phyloP scores from a whole-genome alignment of 2,113 vertebrate species.

The Struthidea cinerea region DNA sequence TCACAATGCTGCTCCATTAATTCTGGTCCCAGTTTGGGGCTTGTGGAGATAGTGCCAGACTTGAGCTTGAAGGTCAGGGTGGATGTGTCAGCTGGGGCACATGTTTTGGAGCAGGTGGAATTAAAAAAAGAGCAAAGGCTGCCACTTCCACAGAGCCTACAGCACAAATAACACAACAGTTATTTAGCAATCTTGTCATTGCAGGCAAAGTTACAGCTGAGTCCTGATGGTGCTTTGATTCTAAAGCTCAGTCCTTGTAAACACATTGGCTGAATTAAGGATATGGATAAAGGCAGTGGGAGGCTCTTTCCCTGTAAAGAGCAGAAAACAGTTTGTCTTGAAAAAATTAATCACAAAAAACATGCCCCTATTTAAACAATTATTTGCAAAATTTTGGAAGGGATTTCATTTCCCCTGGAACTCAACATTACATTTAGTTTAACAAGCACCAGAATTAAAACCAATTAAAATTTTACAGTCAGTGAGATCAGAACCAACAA shows the following conservation, averaged over 20 bases:
- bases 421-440: constrained; percentile 45
- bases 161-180: not conserved
- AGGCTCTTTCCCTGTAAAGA: not conserved
- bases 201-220: constrained; percentile 1
- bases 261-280: not conserved
- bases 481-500: constrained; percentile 43
- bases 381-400: constrained; percentile 35
- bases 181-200: not conserved
- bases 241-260: not conserved
- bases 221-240: constrained; percentile 19
- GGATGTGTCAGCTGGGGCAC: not conserved
- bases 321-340: not conserved
- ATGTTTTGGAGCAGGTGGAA: not conserved
- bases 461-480: constrained; percentile 66
- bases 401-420: constrained; percentile 51
- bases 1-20: not conserved
- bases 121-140: not conserved
- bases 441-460: constrained; percentile 62
- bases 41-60: not conserved
- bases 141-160: not conserved
- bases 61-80: not conserved
- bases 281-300: not conserved
- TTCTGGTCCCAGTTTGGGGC: not conserved
- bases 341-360: not conserved
- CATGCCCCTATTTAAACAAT: not conserved